Evolutionary conservation across 2,888 invertebrate genomes (phyloP), one percentile per base, ranked within the genome.

Genomic region (Eupithecia centaureata): DNA sequence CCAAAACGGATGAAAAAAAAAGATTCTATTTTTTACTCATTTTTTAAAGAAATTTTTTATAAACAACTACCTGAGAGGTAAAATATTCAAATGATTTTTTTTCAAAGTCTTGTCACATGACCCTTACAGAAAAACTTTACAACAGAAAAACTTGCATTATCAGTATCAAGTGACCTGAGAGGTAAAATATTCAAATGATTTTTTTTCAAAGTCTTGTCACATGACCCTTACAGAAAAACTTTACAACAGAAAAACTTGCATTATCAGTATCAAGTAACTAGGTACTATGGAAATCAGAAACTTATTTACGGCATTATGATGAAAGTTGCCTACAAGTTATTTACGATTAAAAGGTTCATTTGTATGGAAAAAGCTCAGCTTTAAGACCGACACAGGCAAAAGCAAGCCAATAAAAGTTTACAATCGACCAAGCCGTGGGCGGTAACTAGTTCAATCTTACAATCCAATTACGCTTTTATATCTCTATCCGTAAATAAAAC

Each of bases 401-500:
- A 28, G 28, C 57, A 33, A 35, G 32, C 33, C 63, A 57, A 57
- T 63, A 57, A 57, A 56, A 27, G 30, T 57, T 57, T 57, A 57
- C 57, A 57, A 57, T 57, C 57, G 56, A 56, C 56, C 35, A 18
- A 63, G 2, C 38, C 59, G 52, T 59, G 64, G 59, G 59, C 51
- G 64, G 59, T 10, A 65, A 59, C 63, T 33, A 57, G 32, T 52
- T 52, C 35, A 47, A 69, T 65, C 63, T 52, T 35, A 60, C 52
- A 57, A 60, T 27, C 58, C 61, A 57, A 66, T 61, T 61, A 61
- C 33, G 27, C 35, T 42, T 70, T 73, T 75, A 76, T 76, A 72
- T 77, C 52, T 47, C 56, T 27, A 57, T 63, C 63, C 63, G 66
- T 71, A 71, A 66, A 73, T 72, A 63, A 70, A 67, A 66, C 78